These are phyloP conservation scores for Lordiphosa fenestrarum DNA, from an alignment of 2,888 invertebrate species.

Conservation along the genomic window DNA sequence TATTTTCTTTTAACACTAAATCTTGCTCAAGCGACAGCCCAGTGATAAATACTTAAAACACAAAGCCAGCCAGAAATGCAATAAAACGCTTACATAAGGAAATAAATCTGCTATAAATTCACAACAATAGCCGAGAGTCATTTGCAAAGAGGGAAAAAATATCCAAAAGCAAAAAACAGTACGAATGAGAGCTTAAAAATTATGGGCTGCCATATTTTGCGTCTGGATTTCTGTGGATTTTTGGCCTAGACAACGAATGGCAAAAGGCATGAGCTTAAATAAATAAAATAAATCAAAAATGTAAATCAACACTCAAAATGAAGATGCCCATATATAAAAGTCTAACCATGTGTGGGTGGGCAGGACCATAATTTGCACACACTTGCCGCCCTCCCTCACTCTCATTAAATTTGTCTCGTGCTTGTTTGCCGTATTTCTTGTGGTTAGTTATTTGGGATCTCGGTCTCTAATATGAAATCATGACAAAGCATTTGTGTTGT, in stretches of 20 bases:
- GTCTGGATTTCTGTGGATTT: slow-evolving; percentile 18
- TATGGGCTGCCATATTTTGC: slow-evolving; percentile 57
- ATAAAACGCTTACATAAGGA: slow-evolving; percentile 57
- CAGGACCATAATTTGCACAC: slow-evolving; percentile 53
- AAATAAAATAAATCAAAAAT: slow-evolving; percentile 75
- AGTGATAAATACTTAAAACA: slow-evolving; percentile 16
- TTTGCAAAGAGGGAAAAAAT: slow-evolving; percentile 12
- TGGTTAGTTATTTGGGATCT: slow-evolving; percentile 61
- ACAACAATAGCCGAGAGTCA: slow-evolving; percentile 39
- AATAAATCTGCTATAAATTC: slow-evolving; percentile 64
- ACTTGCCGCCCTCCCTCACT: slow-evolving; percentile 10
- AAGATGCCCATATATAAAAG: slow-evolving; percentile 9
- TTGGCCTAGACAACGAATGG: slow-evolving; percentile 37
- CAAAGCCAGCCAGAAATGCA: slow-evolving; percentile 26
- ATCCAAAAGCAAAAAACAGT: slow-evolving; percentile 27
- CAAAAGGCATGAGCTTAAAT: slow-evolving; percentile 56
- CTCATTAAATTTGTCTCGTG: slow-evolving; percentile 57
- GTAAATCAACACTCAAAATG: slow-evolving; percentile 64
- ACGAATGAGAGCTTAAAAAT: slow-evolving; percentile 59
- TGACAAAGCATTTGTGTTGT: slow-evolving; percentile 62
- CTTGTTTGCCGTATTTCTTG: slow-evolving; percentile 38
- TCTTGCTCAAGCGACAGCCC: no score
- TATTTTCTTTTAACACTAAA: no score
- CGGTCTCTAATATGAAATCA: slow-evolving; percentile 59
- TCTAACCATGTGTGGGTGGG: slow-evolving; percentile 8